A percentile compares a stretch with the other conserved stretches of the same genome.
These are phyloP conservation scores for Lucifuga dentata DNA, from an alignment of 2,113 vertebrate species.

Conservation along the genomic window DNA sequence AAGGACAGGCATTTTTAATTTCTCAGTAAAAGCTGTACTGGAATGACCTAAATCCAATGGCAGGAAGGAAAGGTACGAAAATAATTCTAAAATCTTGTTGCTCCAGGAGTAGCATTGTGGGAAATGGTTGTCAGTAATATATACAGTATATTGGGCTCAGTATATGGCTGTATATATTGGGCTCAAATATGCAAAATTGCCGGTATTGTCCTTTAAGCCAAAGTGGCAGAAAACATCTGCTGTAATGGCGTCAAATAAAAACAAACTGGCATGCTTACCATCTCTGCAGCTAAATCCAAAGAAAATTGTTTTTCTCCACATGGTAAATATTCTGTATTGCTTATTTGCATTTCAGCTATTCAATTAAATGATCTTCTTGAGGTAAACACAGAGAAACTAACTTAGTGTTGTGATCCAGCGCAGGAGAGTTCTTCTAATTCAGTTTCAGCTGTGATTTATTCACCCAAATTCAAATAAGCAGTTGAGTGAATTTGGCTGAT, in stretches of 20 bases:
- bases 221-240: neutral
- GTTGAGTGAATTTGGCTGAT: neutral
- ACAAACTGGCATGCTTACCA: neutral
- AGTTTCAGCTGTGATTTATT: slow-evolving; percentile 31
- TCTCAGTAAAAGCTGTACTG: too few relatives aligned
- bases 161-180: too few relatives aligned
- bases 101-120: too few relatives aligned
- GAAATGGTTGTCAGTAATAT: too few relatives aligned
- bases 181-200: too few relatives aligned
- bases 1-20: too few relatives aligned
- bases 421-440: slow-evolving; percentile 42
- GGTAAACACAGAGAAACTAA: slow-evolving; percentile 52
- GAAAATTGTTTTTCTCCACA: neutral
- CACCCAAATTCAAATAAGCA: slow-evolving; percentile 32
- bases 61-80: too few relatives aligned
- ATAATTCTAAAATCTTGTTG: too few relatives aligned
- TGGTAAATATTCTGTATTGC: neutral
- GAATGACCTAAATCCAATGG: too few relatives aligned
- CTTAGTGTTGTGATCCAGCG: slow-evolving; percentile 44
- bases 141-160: too few relatives aligned
- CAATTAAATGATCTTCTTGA: slow-evolving; percentile 51
- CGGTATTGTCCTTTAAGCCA: too few relatives aligned
- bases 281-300: slow-evolving; percentile 1
- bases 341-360: slow-evolving; percentile 44
- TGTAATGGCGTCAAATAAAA: neutral